Conservation (phyloP, 2,888 invertebrate species). For the Lasioglossum marginatum region DNA sequence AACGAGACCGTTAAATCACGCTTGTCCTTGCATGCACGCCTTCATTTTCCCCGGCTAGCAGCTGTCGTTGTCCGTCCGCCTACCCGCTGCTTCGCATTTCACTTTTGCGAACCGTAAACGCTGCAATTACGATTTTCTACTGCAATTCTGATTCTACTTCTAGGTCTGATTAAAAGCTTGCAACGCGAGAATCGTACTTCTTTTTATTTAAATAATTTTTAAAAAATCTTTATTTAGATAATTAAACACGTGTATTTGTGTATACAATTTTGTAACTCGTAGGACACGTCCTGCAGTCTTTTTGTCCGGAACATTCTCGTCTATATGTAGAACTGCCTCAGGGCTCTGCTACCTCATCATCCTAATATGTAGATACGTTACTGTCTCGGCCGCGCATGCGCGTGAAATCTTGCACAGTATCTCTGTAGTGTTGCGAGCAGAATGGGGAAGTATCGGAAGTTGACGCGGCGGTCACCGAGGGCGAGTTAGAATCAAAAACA, state of each 20-base stretch:
- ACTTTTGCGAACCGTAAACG: neutral
- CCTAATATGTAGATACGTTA: too few relatives aligned
- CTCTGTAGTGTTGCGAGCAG: too few relatives aligned
- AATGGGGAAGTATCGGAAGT: neutral
- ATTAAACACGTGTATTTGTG: too few relatives aligned
- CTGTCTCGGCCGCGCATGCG: too few relatives aligned
- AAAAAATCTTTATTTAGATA: too few relatives aligned
- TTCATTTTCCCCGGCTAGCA: neutral
- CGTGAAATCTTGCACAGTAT: too few relatives aligned
- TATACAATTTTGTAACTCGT: too few relatives aligned
- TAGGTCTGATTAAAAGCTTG: slow-evolving; percentile 3
- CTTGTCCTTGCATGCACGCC: neutral
- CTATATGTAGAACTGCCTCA: too few relatives aligned
- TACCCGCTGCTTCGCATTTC: neutral
- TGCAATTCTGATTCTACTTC: too few relatives aligned
- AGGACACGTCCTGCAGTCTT: too few relatives aligned
- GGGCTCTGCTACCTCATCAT: too few relatives aligned
- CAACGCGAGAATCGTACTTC: neutral
- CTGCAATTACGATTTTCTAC: slow-evolving; percentile 29
- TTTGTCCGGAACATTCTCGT: neutral
- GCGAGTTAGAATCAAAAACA: neutral
- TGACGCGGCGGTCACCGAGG: neutral
- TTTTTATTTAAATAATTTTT: too few relatives aligned
- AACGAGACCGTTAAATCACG: neutral
- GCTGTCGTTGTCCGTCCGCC: neutral